Evolutionary conservation across 1,140 invertebrate genomes (phyloP), one percentile per base, ranked within the genome.

Genomic region (Grapholita molesta): DNA sequence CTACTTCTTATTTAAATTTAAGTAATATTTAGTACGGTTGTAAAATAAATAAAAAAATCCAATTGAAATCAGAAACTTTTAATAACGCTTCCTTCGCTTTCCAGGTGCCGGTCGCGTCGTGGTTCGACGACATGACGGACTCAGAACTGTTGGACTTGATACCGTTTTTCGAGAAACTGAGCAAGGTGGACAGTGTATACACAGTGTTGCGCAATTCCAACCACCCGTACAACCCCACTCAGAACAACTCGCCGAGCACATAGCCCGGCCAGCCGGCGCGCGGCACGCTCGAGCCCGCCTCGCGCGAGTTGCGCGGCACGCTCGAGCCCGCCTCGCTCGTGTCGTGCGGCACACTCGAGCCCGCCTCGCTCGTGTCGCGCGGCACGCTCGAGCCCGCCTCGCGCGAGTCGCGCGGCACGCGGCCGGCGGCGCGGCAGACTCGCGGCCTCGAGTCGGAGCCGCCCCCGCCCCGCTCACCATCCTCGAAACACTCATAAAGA

Each of bases 71-170:
- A n/a, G n/a, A n/a, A n/a, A n/a, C n/a, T n/a, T n/a, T n/a, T n/a
- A n/a, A n/a, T 21, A 66, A 66, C n/a, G 24, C 55, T 18, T 18
- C 30, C 1, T 70, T 25, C 25, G 53, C 72, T 72, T 86, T 92
- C 1, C 89, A 99, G 98, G 97, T 99, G 90, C 98, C 98, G 89
- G 97, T 99, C 69, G 97, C 97, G 86, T 98, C 97, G 69, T 99
- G 98, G 98, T 99, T 99, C 92, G 98, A 99, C 91, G 98, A 99
- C 90, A 97, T 98, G 94, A 96, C 96, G 79, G 98, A 99, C 91
- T 97, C 96, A 65, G 98, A 99, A 93, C 93, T 99, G 53, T 93
- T 98, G 75, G 98, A 99, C 92, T 93, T 99, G 79, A 98, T 99
- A 86, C 98, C 98, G 69, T 97, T 99, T 88, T 98, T 99, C 89